These are phyloP conservation scores for Formica aserva DNA, from an alignment of 2,888 invertebrate genomes.

Conservation along the genomic window DNA sequence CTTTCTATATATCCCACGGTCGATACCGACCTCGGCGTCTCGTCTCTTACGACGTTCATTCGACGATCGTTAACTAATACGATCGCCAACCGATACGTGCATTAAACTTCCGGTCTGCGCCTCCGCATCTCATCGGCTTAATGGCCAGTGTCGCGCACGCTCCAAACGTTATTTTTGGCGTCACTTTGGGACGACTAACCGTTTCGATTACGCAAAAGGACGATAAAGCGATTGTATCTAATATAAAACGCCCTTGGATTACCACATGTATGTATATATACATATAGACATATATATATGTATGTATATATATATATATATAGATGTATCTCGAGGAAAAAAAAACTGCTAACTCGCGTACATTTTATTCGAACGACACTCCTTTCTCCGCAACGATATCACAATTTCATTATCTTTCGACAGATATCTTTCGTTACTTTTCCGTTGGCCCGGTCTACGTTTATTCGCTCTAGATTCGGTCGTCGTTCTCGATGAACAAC, in stretches of 20 bases:
- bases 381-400: neutral
- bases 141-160: conserved; percentile 47
- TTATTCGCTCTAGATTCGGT: neutral
- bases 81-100: conserved; percentile 45
- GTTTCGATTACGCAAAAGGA: conserved; percentile 44
- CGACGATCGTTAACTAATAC: conserved; percentile 55
- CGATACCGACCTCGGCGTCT: conserved; percentile 22
- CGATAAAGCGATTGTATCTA: conserved; percentile 28
- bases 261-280: no score
- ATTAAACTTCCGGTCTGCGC: conserved; percentile 30
- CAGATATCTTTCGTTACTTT: neutral
- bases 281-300: no score
- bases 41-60: conserved; percentile 9
- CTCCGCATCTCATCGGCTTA: conserved; percentile 69
- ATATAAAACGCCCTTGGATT: conserved; percentile 36
- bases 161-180: conserved; percentile 62
- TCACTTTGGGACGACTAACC: conserved; percentile 43
- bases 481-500: neutral
- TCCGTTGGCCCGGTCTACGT: no score
- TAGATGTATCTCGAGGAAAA: neutral
- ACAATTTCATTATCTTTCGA: conserved; percentile 11
- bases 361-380: neutral
- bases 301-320: neutral
- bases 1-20: neutral
- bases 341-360: neutral